Evolutionary conservation across 2,888 invertebrate genomes (phyloP), one percentile per base, ranked within the genome.

Genomic region (Brenthis daphne): DNA sequence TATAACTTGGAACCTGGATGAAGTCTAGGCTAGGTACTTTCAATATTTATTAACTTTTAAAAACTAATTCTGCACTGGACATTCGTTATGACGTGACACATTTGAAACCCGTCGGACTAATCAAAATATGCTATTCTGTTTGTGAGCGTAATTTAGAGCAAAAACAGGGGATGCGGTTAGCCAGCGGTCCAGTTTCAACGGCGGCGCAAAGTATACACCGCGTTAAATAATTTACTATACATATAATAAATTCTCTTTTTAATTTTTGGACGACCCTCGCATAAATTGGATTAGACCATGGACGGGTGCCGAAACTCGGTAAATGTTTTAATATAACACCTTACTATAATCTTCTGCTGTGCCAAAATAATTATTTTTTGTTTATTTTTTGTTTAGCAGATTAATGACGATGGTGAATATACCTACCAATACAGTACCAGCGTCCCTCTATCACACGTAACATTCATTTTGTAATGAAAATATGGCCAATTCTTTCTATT

Each of bases 181-280:
- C 73, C 73, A 72, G 71, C 74, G 73, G 77, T 70, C 77, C 67
- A 58, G 57, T 71, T 61, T 65, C 70, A 47, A 67, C 54, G 57
- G 64, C 64, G 53, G 51, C 57, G 60, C 16, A 73, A 67, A 70
- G 77, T 77, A 77, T 77, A 84, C 81, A 85, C 87, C 88, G 83
- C 85, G 81, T 86, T 90, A 81, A 89, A 90, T 91, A 86, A 88
- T 90, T 88, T 87, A 91, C 85, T 83, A 82, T 82, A 83, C 85
- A 86, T 87, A 88, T 92, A 86, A 90, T 86, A 86, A 86, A 92
- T 91, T 92, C 90, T 79, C 88, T 90, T 92, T 91, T 90, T 89
- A 90, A 90, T 91, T 89, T 89, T 87, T 82, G 6, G 13, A 33
- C 60, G 29, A 50, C 50, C 29, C 60, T 33, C 60, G 13, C 50